These are phyloP conservation scores for Pelochelys cantorii DNA, from an alignment of 2,797 vertebrate species.

Conservation along the genomic window DNA sequence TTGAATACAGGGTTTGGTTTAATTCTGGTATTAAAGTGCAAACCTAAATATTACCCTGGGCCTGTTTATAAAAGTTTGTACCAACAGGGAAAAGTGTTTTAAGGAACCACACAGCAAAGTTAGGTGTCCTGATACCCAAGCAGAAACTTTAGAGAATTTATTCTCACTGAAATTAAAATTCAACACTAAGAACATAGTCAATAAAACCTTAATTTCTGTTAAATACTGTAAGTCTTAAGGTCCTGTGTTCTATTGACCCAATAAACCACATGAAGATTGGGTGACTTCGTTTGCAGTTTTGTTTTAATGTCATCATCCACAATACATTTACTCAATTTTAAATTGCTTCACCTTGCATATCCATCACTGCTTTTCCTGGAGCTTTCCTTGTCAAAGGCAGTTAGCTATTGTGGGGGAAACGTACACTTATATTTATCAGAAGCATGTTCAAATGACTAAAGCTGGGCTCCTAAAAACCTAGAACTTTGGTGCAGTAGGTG, in stretches of 20 bases:
- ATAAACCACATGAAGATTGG: constrained; percentile 76
- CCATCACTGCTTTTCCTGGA: constrained; percentile 78
- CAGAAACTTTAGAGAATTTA: constrained; percentile 55
- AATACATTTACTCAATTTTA: constrained; percentile 70
- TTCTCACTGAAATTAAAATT: constrained; percentile 72
- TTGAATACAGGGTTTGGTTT: constrained; percentile 73
- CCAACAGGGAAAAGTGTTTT: constrained; percentile 59
- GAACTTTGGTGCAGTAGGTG: constrained; percentile 81
- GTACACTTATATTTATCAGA: constrained; percentile 74
- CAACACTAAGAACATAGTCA: constrained; percentile 74
- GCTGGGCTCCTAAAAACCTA: constrained; percentile 82
- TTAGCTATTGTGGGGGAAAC: constrained; percentile 76
- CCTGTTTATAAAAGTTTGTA: constrained; percentile 68
- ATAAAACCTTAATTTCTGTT: constrained; percentile 70
- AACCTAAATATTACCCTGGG: constrained; percentile 77
- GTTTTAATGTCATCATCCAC: constrained; percentile 80
- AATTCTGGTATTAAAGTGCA: constrained; percentile 79
- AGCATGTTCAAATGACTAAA: constrained; percentile 83
- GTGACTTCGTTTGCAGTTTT: constrained; percentile 70
- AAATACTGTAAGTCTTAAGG: constrained; percentile 54
- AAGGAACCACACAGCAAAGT: constrained; percentile 63
- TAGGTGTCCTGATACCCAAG: constrained; percentile 52
- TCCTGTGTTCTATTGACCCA: constrained; percentile 70
- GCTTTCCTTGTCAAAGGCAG: constrained; percentile 75
- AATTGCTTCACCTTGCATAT: constrained; percentile 77